These are phyloP conservation scores for Morpho helenor DNA, from an alignment of 2,888 invertebrate species.

Conservation along the genomic window DNA sequence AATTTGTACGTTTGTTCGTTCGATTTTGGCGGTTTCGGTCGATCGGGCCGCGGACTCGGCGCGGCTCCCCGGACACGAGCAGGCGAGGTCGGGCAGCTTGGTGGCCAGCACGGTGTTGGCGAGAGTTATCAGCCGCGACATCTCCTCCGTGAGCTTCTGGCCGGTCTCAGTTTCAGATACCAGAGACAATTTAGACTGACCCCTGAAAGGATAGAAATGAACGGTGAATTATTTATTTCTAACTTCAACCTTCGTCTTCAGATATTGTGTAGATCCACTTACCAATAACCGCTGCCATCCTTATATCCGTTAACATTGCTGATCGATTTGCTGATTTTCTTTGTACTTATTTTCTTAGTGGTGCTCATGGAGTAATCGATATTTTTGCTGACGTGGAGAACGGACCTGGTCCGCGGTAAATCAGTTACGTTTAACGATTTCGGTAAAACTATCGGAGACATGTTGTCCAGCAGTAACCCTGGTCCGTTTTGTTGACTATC, in stretches of 20 bases:
- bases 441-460: constrained; percentile 34
- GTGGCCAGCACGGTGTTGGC: constrained; percentile 71
- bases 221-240: background rate
- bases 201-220: constrained; percentile 44
- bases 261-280: constrained; percentile 30
- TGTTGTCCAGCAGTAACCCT: constrained; percentile 35
- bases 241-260: background rate
- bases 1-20: constrained; percentile 34
- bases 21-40: constrained; percentile 27
- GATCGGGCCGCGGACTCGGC: constrained; percentile 17
- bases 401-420: constrained; percentile 64
- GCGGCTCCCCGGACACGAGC: constrained; percentile 40
- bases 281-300: constrained; percentile 55
- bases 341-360: constrained; percentile 54
- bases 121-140: constrained; percentile 68
- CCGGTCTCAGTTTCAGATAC: constrained; percentile 52
- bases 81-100: constrained; percentile 65
- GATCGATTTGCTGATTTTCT: constrained; percentile 69
- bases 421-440: constrained; percentile 48
- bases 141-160: constrained; percentile 64
- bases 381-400: constrained; percentile 61
- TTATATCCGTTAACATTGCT: constrained; percentile 65
- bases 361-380: constrained; percentile 48
- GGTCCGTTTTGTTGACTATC: constrained; percentile 56
- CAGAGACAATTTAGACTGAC: constrained; percentile 55